Evolutionary conservation across 2,113 vertebrate species (phyloP).

Genomic region (Mola mola): DNA sequence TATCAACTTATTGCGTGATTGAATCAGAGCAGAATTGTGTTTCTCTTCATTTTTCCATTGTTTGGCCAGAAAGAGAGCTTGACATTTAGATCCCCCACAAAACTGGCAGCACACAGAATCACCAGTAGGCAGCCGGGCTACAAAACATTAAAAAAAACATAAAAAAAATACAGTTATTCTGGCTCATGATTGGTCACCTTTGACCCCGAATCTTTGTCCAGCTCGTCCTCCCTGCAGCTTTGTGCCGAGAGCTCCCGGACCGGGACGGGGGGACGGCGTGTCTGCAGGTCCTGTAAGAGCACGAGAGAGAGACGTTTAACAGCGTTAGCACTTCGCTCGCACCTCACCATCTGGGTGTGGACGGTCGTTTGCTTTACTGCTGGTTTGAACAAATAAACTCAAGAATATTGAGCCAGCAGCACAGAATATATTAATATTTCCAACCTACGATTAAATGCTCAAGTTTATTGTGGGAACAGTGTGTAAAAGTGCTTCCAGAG

Average conservation of each 20-base stretch:
- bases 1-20: too few relatives aligned
- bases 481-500: constrained; percentile 41
- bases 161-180: too few relatives aligned
- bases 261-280: constrained; percentile 5
- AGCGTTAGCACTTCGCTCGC: not conserved
- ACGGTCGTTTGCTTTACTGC: constrained; percentile 24
- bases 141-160: too few relatives aligned
- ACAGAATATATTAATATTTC: constrained; percentile 24
- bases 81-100: too few relatives aligned
- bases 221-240: constrained; percentile 61
- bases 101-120: too few relatives aligned
- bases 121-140: too few relatives aligned
- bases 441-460: constrained; percentile 28
- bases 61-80: too few relatives aligned
- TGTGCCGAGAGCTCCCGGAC: constrained; percentile 29
- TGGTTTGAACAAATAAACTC: not conserved
- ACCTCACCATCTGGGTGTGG: constrained; percentile 30
- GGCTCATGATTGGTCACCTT: constrained; percentile 59
- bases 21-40: too few relatives aligned
- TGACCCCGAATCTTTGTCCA: constrained; percentile 72
- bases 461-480: constrained; percentile 40
- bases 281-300: constrained; percentile 38
- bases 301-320: not conserved
- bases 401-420: not conserved
- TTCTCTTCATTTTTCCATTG: too few relatives aligned